Conservation (phyloP, 1,140 invertebrate genomes). For the Drosophila repleta region DNA sequence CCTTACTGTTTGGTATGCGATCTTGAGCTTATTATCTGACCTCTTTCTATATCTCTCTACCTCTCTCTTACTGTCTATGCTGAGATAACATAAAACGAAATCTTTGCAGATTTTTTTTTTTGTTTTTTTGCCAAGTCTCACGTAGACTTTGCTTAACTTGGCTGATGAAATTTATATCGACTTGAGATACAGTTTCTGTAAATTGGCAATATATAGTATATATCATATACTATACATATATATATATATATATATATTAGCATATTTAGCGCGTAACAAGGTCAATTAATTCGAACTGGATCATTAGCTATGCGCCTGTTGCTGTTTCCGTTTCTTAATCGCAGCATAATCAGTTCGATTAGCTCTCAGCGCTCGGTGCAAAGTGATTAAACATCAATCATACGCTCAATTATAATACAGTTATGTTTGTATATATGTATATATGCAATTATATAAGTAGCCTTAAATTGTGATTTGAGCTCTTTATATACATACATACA, state of each 20-base stretch:
- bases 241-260: background rate
- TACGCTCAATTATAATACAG: conserved; percentile 1
- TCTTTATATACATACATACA: background rate
- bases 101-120: background rate
- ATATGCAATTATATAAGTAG: conserved; percentile 1
- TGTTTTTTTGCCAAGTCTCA: conserved; percentile 9
- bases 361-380: conserved; percentile 21
- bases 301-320: conserved; percentile 16
- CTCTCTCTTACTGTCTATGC: background rate
- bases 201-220: conserved; percentile 13
- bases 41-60: background rate
- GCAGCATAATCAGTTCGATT: conserved; percentile 39
- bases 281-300: conserved; percentile 21
- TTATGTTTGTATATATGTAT: background rate
- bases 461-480: conserved; percentile 2
- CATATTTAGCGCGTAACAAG: conserved; percentile 21
- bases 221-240: too few relatives aligned
- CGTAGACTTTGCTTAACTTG: conserved; percentile 17
- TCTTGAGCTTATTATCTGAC: background rate
- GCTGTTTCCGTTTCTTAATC: conserved; percentile 31
- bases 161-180: conserved; percentile 63
- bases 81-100: conserved; percentile 4
- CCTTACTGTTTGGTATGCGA: background rate
- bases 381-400: conserved; percentile 25
- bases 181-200: conserved; percentile 30